These are phyloP conservation scores for Xerus inauris DNA, from an alignment of 2,113 vertebrate species.

Conservation along the genomic window DNA sequence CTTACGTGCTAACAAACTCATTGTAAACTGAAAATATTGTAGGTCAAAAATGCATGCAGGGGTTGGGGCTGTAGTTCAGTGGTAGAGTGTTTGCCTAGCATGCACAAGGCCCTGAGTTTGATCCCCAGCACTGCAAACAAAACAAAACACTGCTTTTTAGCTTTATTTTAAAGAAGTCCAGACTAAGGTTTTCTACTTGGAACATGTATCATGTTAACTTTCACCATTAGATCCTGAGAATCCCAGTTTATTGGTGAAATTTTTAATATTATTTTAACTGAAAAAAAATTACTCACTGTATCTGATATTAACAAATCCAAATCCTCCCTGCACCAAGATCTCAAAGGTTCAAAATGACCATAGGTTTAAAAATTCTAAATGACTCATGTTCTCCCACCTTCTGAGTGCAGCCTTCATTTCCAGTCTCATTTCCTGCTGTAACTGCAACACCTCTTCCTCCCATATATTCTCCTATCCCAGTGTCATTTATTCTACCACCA, in stretches of 20 bases:
- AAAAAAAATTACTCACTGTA: not conserved
- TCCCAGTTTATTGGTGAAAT: not conserved
- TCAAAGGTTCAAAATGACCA: not conserved
- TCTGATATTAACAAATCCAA: not conserved
- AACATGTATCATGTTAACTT: not conserved
- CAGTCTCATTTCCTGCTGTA: not conserved
- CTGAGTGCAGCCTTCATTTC: not conserved
- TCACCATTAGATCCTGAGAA: not conserved
- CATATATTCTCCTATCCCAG: not conserved
- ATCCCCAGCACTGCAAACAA: too few species aligned
- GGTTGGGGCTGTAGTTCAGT: too few species aligned
- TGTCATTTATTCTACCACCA: not conserved
- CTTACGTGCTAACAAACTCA: too few species aligned
- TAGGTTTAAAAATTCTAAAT: not conserved
- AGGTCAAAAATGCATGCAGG: too few species aligned
- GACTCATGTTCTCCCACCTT: not conserved
- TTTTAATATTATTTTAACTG: not conserved
- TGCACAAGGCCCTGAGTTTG: too few species aligned
- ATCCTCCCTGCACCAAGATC: not conserved
- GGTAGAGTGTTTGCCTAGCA: too few species aligned
- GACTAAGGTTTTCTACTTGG: not conserved
- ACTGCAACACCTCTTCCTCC: too few species aligned
- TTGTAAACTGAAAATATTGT: too few species aligned
- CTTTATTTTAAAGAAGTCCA: not conserved
- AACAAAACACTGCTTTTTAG: not conserved